phyloP scores from a whole-genome alignment of 2,888 invertebrate genomes.

The Chrysina gloriosa region DNA sequence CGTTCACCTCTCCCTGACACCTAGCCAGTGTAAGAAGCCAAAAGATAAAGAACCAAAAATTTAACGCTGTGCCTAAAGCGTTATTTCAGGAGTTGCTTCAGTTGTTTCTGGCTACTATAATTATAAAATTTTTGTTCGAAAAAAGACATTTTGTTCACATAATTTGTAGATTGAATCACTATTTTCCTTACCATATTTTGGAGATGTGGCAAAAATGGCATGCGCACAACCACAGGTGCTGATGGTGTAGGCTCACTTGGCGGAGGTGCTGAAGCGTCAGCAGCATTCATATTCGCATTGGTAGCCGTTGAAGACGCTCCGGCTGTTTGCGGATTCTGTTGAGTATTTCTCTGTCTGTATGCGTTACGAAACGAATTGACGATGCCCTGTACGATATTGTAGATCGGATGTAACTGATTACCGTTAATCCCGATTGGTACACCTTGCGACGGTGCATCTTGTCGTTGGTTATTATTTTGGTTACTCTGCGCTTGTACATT shows the following conservation, averaged over 20 bases:
- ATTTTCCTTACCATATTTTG: slow-evolving; percentile 51
- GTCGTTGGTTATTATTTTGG: slow-evolving; percentile 38
- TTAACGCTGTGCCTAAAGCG: too few relatives aligned
- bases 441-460: slow-evolving; percentile 12
- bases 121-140: too few relatives aligned
- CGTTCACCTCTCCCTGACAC: too few relatives aligned
- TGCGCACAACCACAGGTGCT: slow-evolving; percentile 20
- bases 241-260: slow-evolving; percentile 12
- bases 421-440: slow-evolving; percentile 28
- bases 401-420: slow-evolving; percentile 48
- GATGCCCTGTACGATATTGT: slow-evolving; percentile 54
- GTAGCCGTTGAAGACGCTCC: not conserved
- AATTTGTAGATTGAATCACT: too few relatives aligned
- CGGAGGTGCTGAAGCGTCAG: slow-evolving; percentile 10
- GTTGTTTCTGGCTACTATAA: too few relatives aligned
- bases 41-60: too few relatives aligned
- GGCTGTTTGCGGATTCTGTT: slow-evolving; percentile 9
- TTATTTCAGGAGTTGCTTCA: too few relatives aligned
- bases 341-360: slow-evolving; percentile 43
- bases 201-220: slow-evolving; percentile 47
- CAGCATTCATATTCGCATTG: not conserved
- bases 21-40: too few relatives aligned
- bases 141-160: too few relatives aligned
- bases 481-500: slow-evolving; percentile 45
- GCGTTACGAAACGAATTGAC: slow-evolving; percentile 52